These are phyloP conservation scores for Epinephelus cyanopodus DNA, from an alignment of 2,113 vertebrate species.

Conservation along the genomic window DNA sequence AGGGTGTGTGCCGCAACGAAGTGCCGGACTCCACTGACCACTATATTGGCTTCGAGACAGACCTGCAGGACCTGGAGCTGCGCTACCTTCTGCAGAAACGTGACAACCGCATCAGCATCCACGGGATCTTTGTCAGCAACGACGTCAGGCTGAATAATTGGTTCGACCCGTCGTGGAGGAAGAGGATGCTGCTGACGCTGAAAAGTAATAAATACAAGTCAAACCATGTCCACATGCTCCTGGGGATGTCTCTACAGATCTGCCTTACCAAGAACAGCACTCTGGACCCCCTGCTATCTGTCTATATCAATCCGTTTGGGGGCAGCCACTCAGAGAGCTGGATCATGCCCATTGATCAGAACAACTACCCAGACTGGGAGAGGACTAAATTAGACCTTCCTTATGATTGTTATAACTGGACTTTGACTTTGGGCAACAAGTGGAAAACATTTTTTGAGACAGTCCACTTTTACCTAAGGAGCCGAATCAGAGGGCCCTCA, in stretches of 20 bases:
- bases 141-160: slow-evolving; percentile 87
- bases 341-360: slow-evolving; percentile 88
- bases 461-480: slow-evolving; percentile 88
- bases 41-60: slow-evolving; percentile 88
- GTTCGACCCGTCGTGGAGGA: slow-evolving; percentile 89
- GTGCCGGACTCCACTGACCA: slow-evolving; percentile 88
- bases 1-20: slow-evolving; percentile 84
- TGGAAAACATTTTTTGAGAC: slow-evolving; percentile 91
- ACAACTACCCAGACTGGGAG: slow-evolving; percentile 88
- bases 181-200: slow-evolving; percentile 88
- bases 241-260: slow-evolving; percentile 88
- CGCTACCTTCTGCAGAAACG: slow-evolving; percentile 85
- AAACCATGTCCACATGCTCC: slow-evolving; percentile 88
- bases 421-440: slow-evolving; percentile 87
- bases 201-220: slow-evolving; percentile 90
- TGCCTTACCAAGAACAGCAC: slow-evolving; percentile 90
- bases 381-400: slow-evolving; percentile 88
- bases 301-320: slow-evolving; percentile 89
- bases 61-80: slow-evolving; percentile 86
- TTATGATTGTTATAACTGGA: slow-evolving; percentile 89
- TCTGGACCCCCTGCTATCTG: slow-evolving; percentile 85
- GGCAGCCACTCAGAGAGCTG: slow-evolving; percentile 89
- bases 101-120: slow-evolving; percentile 84
- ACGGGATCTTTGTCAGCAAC: slow-evolving; percentile 89
- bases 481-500: slow-evolving; percentile 81